A percentile compares a stretch with the other conserved stretches of the same genome.
phyloP scores from a whole-genome alignment of 2,888 invertebrate genomes.

The Orthonevra nobilis region DNA sequence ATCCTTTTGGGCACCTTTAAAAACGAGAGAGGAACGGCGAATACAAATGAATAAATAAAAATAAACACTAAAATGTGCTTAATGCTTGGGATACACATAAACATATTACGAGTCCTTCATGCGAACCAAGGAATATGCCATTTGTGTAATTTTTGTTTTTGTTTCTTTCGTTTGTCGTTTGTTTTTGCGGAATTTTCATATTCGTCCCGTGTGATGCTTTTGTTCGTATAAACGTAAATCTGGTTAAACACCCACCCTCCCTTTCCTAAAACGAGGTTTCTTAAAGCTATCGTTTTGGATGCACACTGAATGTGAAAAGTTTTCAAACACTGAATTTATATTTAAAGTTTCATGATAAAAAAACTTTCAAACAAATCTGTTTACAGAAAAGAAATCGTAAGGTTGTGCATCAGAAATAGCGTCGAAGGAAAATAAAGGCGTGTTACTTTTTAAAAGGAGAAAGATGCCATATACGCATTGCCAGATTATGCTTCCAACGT shows the following conservation, averaged over 20 bases:
- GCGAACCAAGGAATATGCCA: constrained; percentile 27
- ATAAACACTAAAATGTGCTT: constrained; percentile 46
- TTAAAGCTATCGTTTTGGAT: background rate
- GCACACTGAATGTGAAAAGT: constrained; percentile 20
- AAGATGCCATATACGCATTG: no score
- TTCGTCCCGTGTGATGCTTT: constrained; percentile 31
- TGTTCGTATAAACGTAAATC: constrained; percentile 40
- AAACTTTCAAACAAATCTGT: no score
- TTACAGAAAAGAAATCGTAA: no score
- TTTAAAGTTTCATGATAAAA: no score
- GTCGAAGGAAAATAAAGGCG: no score
- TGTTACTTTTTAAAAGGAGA: no score
- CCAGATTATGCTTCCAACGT: no score
- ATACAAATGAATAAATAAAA: constrained; percentile 10
- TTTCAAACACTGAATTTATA: background rate
- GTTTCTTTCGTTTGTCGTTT: constrained; percentile 9
- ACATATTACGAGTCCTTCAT: constrained; percentile 30
- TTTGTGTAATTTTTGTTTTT: no score
- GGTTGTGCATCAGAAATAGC: no score
- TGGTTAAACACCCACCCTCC: constrained; percentile 5
- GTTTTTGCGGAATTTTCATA: constrained; percentile 27
- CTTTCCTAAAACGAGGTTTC: constrained; percentile 33
- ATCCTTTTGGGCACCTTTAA: constrained; percentile 29
- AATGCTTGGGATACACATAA: constrained; percentile 38
- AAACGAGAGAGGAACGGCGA: background rate